Evolutionary conservation across 2,113 vertebrate species (phyloP).

Genomic region (Aldabrachelys gigantea): DNA sequence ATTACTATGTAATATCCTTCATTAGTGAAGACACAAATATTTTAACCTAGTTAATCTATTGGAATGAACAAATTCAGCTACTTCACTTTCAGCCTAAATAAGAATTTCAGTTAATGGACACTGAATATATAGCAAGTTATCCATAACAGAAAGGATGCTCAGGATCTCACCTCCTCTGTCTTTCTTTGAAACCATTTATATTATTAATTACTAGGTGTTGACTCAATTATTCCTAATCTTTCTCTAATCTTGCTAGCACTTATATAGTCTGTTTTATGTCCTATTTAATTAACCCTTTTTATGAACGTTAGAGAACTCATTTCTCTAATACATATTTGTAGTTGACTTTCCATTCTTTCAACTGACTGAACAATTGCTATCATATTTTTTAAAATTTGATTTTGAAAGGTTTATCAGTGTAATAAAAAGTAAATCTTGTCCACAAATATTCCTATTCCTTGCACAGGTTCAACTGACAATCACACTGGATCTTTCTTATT

Average conservation of each 20-base stretch:
- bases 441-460: neutral
- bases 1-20: constrained; percentile 22
- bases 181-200: neutral
- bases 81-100: neutral
- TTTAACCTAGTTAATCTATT: constrained; percentile 30
- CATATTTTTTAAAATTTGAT: neutral
- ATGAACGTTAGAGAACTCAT: constrained; percentile 22
- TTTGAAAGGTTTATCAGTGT: constrained; percentile 1
- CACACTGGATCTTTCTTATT: neutral
- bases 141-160: neutral
- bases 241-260: neutral
- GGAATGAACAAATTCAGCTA: constrained; percentile 9
- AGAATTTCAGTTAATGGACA: constrained; percentile 16
- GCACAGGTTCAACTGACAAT: neutral
- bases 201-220: constrained; percentile 32
- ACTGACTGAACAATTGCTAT: neutral
- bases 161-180: neutral
- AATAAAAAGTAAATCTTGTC: neutral
- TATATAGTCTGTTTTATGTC: neutral
- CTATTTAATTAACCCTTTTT: constrained; percentile 36
- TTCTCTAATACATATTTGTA: constrained; percentile 9
- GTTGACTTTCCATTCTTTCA: neutral
- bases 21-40: constrained; percentile 33
- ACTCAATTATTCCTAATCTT: constrained; percentile 14
- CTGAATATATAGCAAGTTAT: neutral